A percentile compares a stretch with the other conserved stretches of the same genome.
Conservation (phyloP, 1,140 invertebrate genomes). For the Lepidurus apus region DNA sequence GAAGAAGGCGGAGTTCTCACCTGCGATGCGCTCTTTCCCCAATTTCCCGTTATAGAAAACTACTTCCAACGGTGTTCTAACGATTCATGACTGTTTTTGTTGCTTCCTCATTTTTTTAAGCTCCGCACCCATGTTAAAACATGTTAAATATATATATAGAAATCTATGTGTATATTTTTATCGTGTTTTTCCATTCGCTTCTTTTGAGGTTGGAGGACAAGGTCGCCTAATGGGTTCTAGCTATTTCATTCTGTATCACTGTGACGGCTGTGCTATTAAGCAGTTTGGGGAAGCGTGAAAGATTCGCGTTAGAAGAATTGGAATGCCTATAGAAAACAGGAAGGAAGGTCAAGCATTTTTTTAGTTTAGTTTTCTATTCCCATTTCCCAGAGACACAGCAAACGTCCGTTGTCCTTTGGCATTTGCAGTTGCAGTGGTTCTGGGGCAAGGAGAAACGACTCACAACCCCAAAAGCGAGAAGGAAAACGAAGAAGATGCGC, state of each 20-base stretch:
- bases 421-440: not conserved
- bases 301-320: conserved; percentile 13
- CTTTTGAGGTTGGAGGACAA: not conserved
- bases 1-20: not conserved
- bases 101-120: not conserved
- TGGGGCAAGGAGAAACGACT: too few relatives aligned
- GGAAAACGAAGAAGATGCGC: too few relatives aligned
- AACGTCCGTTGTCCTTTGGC: not conserved
- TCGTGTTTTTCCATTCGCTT: not conserved
- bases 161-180: not conserved
- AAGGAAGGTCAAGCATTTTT: not conserved
- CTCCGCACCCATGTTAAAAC: not conserved
- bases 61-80: not conserved
- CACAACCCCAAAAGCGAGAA: too few relatives aligned
- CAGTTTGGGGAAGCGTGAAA: conserved; percentile 9
- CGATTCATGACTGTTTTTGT: not conserved
- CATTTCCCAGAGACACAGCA: not conserved
- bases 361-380: not conserved
- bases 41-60: conserved; percentile 5
- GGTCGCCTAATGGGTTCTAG: not conserved
- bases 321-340: conserved; percentile 2
- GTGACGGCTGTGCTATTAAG: not conserved
- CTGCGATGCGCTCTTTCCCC: not conserved
- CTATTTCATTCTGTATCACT: not conserved
- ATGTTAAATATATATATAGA: too few relatives aligned